These are phyloP conservation scores for Phalacrocorax brasilianus DNA, from an alignment of 2,113 vertebrate genomes.

Conservation along the genomic window DNA sequence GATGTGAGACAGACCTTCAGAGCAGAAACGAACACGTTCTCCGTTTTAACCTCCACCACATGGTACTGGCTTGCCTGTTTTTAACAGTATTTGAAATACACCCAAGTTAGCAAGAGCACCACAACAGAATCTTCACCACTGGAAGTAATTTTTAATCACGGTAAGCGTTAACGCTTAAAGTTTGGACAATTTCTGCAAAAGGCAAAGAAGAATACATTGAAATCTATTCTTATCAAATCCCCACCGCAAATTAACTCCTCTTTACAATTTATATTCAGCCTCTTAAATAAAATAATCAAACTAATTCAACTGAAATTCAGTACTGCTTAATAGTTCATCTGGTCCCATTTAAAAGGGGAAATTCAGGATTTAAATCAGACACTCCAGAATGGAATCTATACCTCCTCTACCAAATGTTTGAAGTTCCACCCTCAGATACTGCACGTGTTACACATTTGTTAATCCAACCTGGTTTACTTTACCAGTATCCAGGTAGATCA, in stretches of 20 bases:
- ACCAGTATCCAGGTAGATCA: not conserved
- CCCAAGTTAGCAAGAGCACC: not conserved
- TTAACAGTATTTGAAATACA: not conserved
- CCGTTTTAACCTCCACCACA: rapidly evolving
- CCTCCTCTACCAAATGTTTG: not conserved
- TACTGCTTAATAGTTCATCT: not conserved
- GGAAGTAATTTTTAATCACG: rapidly evolving
- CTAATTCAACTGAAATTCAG: not conserved
- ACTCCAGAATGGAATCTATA: not conserved
- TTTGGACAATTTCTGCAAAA: not conserved
- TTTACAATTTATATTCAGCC: not conserved
- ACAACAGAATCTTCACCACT: not conserved
- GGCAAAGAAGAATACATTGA: not conserved
- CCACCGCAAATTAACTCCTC: not conserved
- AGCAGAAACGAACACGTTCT: not conserved
- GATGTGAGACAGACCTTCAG: not conserved
- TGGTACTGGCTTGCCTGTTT: not conserved
- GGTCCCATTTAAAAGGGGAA: not conserved
- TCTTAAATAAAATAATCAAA: not conserved
- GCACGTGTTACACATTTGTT: not conserved
- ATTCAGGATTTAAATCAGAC: not conserved
- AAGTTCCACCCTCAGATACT: not conserved
- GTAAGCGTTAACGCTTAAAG: not conserved
- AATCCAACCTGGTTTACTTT: not conserved
- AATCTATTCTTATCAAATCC: not conserved